A percentile compares a stretch with the other conserved stretches of the same genome.
These are phyloP conservation scores for Eudyptes chrysolophus DNA, from an alignment of 2,113 vertebrate genomes.

Conservation along the genomic window DNA sequence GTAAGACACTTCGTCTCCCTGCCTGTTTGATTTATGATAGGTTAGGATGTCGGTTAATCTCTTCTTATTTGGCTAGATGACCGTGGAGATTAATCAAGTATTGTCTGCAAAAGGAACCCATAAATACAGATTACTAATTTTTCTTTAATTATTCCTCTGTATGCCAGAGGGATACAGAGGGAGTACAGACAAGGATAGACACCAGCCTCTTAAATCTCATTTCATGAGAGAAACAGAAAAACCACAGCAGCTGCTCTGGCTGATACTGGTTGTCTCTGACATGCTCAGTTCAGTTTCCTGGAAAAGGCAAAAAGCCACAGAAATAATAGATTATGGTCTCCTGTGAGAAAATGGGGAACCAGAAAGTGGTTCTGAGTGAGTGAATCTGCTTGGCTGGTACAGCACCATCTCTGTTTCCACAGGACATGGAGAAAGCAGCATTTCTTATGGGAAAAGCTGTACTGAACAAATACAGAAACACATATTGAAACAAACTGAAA, in stretches of 20 bases:
- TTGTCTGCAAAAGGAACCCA: not conserved
- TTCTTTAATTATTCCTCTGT: not conserved
- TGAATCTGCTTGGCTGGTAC: not conserved
- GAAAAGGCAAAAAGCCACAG: not conserved
- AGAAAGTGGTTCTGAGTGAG: not conserved
- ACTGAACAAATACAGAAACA: not conserved
- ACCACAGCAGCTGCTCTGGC: not conserved
- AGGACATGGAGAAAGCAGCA: slow-evolving; percentile 76
- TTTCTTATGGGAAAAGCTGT: slow-evolving; percentile 68
- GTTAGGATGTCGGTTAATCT: slow-evolving; percentile 5
- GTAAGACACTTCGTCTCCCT: not conserved
- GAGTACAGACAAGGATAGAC: not conserved
- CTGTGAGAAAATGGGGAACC: not conserved
- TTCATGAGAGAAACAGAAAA: not conserved
- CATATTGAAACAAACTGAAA: accelerated
- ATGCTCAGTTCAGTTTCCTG: not conserved
- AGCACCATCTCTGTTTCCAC: not conserved
- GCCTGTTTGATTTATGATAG: not conserved
- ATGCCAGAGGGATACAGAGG: not conserved
- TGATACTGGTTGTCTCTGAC: not conserved
- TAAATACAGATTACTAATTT: slow-evolving; percentile 4
- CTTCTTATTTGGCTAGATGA: not conserved
- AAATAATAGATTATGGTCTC: not conserved
- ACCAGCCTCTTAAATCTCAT: not conserved
- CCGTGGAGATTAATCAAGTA: not conserved